Conservation (phyloP, 2,797 vertebrate species). For the Taeniopygia guttata region DNA sequence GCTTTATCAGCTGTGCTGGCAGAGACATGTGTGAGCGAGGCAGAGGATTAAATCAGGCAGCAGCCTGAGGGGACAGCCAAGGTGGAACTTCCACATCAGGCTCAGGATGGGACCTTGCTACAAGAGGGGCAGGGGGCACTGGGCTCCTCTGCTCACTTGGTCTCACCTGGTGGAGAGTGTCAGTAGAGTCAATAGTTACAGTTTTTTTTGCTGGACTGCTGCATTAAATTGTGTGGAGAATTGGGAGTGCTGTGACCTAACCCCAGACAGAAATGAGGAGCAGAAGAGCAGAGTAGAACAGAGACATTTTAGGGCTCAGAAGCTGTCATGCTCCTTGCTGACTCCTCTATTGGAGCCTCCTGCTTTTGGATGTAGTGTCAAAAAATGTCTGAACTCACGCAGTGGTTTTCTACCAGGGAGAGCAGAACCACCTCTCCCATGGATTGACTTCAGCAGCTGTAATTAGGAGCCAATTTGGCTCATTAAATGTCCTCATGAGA, state of each 20-base stretch:
- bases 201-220: not conserved
- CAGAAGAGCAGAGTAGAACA: not conserved
- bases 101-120: rapidly evolving
- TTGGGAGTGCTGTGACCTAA: not conserved
- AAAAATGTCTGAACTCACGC: not conserved
- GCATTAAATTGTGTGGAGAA: not conserved
- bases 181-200: not conserved
- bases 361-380: not conserved
- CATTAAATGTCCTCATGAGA: not conserved
- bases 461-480: not conserved
- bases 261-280: not conserved
- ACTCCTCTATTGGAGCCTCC: not conserved
- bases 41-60: not conserved
- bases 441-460: not conserved
- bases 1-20: not conserved
- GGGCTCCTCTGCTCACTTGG: not conserved
- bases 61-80: not conserved
- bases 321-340: not conserved
- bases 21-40: not conserved
- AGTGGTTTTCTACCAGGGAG: not conserved
- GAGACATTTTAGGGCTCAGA: not conserved
- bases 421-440: not conserved
- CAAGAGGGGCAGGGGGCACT: not conserved
- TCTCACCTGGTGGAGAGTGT: not conserved
- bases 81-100: not conserved